A percentile compares a stretch with the other conserved stretches of the same genome.
Conservation (phyloP, 2,113 vertebrate genomes). For the Zosterops hypoxanthus region DNA sequence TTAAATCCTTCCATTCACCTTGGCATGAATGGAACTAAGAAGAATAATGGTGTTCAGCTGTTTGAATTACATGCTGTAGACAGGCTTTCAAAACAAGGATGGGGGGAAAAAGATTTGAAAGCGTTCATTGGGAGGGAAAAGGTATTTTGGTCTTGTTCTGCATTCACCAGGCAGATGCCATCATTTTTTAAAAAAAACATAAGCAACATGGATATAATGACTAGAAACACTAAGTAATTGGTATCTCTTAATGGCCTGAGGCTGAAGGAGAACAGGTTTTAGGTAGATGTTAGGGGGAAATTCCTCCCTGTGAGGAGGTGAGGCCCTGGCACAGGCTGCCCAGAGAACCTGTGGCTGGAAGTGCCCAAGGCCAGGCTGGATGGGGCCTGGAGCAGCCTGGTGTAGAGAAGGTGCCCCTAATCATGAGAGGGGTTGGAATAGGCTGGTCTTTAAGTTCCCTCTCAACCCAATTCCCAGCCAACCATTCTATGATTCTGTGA, state of each 20-base stretch:
- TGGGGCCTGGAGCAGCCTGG: accelerated
- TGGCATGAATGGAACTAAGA: neutral
- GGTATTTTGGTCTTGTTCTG: neutral
- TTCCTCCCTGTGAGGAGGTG: neutral
- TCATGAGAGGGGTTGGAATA: neutral
- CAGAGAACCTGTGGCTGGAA: neutral
- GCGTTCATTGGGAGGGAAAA: accelerated
- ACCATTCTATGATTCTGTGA: neutral
- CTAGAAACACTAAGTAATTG: neutral
- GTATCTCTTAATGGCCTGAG: neutral
- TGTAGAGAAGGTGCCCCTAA: accelerated
- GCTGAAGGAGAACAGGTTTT: neutral
- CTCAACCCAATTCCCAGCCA: neutral
- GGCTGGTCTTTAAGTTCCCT: neutral
- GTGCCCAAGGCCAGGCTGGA: neutral
- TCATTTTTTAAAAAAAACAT: neutral
- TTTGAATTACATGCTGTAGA: neutral
- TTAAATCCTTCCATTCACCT: neutral
- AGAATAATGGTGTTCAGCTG: neutral
- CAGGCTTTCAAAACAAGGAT: neutral
- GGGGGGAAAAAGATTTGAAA: neutral
- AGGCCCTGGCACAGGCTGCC: neutral
- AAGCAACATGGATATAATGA: neutral
- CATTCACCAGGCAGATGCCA: neutral
- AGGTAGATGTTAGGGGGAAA: neutral